Evolutionary conservation across 2,113 vertebrate species (phyloP), one percentile per base, ranked within the genome.

Genomic region (Trogon melanurus): DNA sequence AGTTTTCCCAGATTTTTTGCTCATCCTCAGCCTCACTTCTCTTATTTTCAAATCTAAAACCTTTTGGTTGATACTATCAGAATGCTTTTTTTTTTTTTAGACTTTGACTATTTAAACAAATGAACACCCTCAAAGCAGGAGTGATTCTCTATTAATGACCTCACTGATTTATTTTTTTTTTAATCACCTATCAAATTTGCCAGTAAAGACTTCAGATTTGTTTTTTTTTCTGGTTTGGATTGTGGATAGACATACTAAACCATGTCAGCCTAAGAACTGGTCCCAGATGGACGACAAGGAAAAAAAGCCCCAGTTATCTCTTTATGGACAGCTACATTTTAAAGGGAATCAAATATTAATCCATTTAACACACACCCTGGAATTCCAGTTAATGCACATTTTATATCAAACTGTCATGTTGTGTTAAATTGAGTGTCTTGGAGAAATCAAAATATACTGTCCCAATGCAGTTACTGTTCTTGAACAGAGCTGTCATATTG

Each of bases 401-500:
- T 93, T 84, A 85, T 79, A 93, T 84, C n/a, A 88, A 92, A 89
- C 64, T 66, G 38, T 50, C 64, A 34, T 5, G 11, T 0, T 0
- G 23, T 41, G n/a, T 79, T 93, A 75, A 64, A 72, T 29, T 47
- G 15, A 23, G 27, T 66, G 47, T 90, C 85, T 83, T 25, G 11
- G 27, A 86, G 47, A 93, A 78, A 94, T 93, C 58, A 80, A 94
- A 94, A 80, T 86, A 88, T 27, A 22, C 82, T 66, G 25, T 61
- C 67, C 75, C 44, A 70, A 3, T 44, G 65, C 32, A 60, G 56
- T 34, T 95, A 54, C 73, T 79, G 73, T 30, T 92, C 76, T 45
- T 61, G 78, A 95, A 51, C 36, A 82, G 84, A 73, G 19, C 70
- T 88, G 62, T 95, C 89, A 85, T 51, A 7, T 50, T 92, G 70